Conservation (phyloP, 2,797 vertebrate genomes). For the Mormyrops attenuatus region DNA sequence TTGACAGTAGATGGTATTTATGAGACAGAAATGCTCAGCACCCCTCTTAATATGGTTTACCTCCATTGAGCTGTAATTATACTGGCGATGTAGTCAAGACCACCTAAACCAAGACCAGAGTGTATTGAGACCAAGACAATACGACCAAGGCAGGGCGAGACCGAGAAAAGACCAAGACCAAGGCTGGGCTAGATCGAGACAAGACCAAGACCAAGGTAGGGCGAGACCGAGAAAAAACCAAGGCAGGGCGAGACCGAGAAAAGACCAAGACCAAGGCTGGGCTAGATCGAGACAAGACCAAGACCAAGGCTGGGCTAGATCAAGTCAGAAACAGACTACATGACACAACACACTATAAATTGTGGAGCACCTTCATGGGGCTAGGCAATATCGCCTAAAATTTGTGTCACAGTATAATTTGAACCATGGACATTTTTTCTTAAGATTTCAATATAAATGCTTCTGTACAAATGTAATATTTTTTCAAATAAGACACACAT, state of each 20-base stretch:
- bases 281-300: no score
- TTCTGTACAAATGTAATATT: neutral
- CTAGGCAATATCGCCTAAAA: neutral
- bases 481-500: neutral
- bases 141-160: no score
- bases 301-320: no score
- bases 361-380: no score
- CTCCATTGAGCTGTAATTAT: neutral
- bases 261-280: no score
- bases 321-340: neutral
- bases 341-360: neutral
- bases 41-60: neutral
- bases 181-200: neutral
- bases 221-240: no score
- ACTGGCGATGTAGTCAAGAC: no score
- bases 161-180: neutral
- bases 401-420: neutral
- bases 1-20: neutral
- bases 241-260: no score
- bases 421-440: neutral
- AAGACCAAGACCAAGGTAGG: neutral
- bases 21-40: neutral
- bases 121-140: no score
- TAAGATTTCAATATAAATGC: neutral
- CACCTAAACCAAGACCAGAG: no score